These are phyloP conservation scores for Pseudotriccus pelzelni DNA, from an alignment of 2,797 vertebrate species.

Conservation along the genomic window DNA sequence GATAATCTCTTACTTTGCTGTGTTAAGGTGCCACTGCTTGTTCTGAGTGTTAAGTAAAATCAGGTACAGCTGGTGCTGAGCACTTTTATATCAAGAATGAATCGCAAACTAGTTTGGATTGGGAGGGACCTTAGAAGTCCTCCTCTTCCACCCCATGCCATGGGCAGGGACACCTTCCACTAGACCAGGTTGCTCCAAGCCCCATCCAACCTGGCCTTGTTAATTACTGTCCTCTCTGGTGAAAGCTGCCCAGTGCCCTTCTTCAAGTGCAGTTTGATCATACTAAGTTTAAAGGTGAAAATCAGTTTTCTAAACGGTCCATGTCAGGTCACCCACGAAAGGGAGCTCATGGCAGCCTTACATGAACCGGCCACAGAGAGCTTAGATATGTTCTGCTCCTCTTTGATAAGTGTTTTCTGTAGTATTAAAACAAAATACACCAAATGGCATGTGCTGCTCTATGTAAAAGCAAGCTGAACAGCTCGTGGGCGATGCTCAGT, in stretches of 20 bases:
- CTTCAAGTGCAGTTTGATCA: background rate
- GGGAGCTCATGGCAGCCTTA: background rate
- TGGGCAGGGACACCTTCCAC: background rate
- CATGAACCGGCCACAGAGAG: background rate
- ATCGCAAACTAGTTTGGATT: background rate
- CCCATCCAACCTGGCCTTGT: background rate
- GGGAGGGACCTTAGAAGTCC: background rate
- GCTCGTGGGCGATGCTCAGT: background rate
- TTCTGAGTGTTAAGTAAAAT: background rate
- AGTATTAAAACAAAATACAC: background rate
- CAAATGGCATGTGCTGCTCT: background rate
- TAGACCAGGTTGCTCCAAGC: background rate
- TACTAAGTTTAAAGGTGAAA: background rate
- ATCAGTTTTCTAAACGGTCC: background rate
- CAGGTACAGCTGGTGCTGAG: background rate
- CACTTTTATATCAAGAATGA: fast-evolving
- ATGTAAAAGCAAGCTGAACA: background rate
- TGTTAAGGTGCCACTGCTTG: background rate
- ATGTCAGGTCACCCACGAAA: fast-evolving
- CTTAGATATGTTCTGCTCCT: background rate
- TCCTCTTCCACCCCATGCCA: background rate
- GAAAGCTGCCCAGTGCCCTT: background rate
- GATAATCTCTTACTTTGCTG: background rate
- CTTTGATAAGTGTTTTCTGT: background rate
- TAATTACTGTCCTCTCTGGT: background rate